These are phyloP conservation scores for Mycteria americana DNA, from an alignment of 2,797 vertebrate species.

Conservation along the genomic window DNA sequence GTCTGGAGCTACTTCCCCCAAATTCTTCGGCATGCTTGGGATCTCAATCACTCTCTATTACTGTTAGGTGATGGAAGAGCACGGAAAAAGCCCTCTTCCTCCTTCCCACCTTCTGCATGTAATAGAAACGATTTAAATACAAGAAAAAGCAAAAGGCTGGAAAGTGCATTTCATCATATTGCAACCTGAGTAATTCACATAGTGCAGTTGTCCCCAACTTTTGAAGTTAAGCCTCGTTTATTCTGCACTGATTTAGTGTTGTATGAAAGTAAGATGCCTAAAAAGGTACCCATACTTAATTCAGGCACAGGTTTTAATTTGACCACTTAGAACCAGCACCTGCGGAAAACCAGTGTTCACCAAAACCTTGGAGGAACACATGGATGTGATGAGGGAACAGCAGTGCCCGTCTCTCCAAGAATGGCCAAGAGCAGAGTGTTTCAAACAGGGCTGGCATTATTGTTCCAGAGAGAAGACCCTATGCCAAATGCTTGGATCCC, in stretches of 20 bases:
- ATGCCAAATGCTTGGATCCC: not conserved
- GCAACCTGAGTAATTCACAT: not conserved
- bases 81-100: not conserved
- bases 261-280: not conserved
- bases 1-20: not conserved
- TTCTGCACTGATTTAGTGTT: not conserved
- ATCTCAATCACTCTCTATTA: not conserved
- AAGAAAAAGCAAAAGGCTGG: not conserved
- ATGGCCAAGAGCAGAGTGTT: not conserved
- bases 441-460: not conserved
- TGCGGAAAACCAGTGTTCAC: not conserved
- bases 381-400: not conserved
- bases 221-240: not conserved
- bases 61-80: not conserved
- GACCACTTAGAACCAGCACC: not conserved
- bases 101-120: not conserved
- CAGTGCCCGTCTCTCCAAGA: not conserved
- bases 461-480: not conserved
- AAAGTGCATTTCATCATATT: not conserved
- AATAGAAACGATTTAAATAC: fast-evolving
- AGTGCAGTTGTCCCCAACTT: not conserved
- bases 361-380: not conserved
- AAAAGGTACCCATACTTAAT: not conserved
- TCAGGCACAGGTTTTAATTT: not conserved
- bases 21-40: not conserved